Conservation (phyloP, 2,888 invertebrate species). For the Spodoptera picta region DNA sequence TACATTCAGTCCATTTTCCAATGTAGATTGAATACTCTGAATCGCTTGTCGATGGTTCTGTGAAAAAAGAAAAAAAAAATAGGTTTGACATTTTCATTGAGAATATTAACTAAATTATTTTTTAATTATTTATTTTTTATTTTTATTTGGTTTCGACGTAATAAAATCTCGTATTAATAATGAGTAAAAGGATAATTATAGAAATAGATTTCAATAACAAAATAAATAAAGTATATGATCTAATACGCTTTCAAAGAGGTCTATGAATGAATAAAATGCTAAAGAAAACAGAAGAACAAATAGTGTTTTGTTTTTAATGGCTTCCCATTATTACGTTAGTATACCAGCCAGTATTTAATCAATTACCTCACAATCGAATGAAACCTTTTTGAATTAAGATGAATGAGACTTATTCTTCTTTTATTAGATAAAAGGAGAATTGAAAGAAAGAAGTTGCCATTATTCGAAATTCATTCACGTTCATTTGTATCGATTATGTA, state of each 20-base stretch:
- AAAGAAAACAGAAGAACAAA: constrained; percentile 33
- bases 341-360: constrained; percentile 22
- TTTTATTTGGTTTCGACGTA: too few relatives aligned
- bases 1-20: constrained; percentile 81
- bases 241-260: too few relatives aligned
- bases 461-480: too few relatives aligned
- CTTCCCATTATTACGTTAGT: not conserved
- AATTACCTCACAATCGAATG: constrained; percentile 6
- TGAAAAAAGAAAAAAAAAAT: constrained; percentile 13
- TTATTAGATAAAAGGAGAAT: too few relatives aligned
- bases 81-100: not conserved
- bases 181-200: too few relatives aligned
- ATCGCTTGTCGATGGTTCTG: constrained; percentile 66
- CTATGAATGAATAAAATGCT: not conserved
- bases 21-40: constrained; percentile 77
- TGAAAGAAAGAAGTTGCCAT: too few relatives aligned
- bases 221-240: too few relatives aligned
- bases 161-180: too few relatives aligned
- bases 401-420: not conserved
- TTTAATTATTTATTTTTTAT: too few relatives aligned
- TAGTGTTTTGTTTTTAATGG: constrained; percentile 13
- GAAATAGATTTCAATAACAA: too few relatives aligned
- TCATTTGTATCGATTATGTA: constrained; percentile 3
- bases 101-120: too few relatives aligned
- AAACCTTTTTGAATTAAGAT: constrained; percentile 19